Evolutionary conservation across 1,140 invertebrate species (phyloP), one percentile per base, ranked within the genome.

Genomic region (Choristoneura fumiferana): DNA sequence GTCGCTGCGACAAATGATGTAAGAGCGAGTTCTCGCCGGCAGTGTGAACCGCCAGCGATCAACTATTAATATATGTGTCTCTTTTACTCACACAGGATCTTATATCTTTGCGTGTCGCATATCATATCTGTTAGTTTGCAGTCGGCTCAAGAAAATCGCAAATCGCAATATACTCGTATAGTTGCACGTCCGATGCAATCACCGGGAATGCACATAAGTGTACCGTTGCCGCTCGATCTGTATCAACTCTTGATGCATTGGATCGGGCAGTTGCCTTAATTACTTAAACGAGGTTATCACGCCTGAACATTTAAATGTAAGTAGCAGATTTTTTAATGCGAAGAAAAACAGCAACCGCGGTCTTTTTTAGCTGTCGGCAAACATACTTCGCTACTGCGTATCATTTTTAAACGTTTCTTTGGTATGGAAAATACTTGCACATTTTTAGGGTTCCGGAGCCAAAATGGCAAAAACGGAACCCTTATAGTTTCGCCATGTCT

Each of bases 191-290:
- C 67, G 34, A 37, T 14, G 71, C 72, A 73, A 81, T 79, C 74
- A 77, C 69, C 64, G 63, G 64, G 71, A 73, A 67, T 68, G 59
- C 72, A 71, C 59, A 70, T 66, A 64, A 57, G 65, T 63, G 59
- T 78, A 81, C 78, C 76, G 78, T 81, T 78, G 67, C 54, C 52
- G 37, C 18, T 43, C 57, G 70, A 76, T 76, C 71, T 67, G 63
- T 77, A 63, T 76, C 65, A 53, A 61, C 63, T 62, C 64, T 67
- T 75, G 71, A 69, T 53, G 63, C 40, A n/a, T 57, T 57, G 18
- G 22, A 55, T 8, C 58, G 37, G 40, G 40, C 43, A 49, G 18
- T 43, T 17, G 40, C 43, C 18, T 49, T 49, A 49, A 33, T 49
- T n/a, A n/a, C n/a, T n/a, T 49, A 49, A 49, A 49, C 18, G 43